Conservation (phyloP, 1,140 invertebrate genomes). For the Uloborus diversus region DNA sequence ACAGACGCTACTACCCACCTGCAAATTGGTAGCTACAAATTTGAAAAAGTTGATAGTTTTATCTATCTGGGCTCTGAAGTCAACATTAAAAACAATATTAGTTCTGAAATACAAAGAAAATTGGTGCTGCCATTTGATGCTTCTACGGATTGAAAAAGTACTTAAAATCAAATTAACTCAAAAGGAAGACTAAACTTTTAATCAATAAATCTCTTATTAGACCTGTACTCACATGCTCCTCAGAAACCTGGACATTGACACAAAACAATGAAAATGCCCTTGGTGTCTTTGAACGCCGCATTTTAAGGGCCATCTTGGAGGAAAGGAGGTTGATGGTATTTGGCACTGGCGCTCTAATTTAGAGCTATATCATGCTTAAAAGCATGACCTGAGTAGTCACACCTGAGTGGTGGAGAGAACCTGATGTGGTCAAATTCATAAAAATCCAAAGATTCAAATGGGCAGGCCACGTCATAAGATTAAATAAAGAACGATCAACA, state of each 20-base stretch:
- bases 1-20: too few relatives aligned
- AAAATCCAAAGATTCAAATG: too few relatives aligned
- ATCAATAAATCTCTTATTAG: not conserved
- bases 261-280: not conserved
- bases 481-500: too few relatives aligned
- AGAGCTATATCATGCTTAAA: not conserved
- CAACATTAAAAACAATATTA: not conserved
- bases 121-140: slow-evolving; percentile 7
- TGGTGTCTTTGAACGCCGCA: not conserved
- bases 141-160: not conserved
- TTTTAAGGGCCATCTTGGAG: not conserved
- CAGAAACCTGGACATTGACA: slow-evolving; percentile 7
- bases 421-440: too few relatives aligned
- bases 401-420: not conserved
- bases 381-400: not conserved
- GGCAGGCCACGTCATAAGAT: too few relatives aligned
- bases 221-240: not conserved
- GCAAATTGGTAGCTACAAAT: too few relatives aligned
- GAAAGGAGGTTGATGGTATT: not conserved
- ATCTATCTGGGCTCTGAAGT: not conserved
- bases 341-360: slow-evolving; percentile 2
- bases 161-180: not conserved
- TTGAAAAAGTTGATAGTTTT: too few relatives aligned
- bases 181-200: not conserved
- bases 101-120: too few relatives aligned